Conservation (phyloP, 1,140 invertebrate species). For the Streblospio benedicti region DNA sequence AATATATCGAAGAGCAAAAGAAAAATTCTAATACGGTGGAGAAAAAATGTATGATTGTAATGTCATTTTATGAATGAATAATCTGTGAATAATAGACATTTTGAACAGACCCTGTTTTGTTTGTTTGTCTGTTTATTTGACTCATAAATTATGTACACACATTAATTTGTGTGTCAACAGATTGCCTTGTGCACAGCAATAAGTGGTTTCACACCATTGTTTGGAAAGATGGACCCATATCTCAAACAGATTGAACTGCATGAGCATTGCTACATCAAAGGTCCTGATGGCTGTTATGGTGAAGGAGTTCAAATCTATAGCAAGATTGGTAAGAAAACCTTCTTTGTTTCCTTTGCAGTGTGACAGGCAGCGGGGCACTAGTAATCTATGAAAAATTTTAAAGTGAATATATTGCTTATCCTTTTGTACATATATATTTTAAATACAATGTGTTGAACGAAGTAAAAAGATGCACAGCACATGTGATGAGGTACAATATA, state of each 20-base stretch:
- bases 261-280: conserved; percentile 42
- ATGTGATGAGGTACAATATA: no score
- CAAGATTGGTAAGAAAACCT: conserved; percentile 27
- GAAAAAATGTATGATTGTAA: no score
- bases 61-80: no score
- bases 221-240: conserved; percentile 38
- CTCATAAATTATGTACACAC: not conserved
- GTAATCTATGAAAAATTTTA: not conserved
- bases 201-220: conserved; percentile 29
- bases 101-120: no score
- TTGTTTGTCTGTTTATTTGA: no score
- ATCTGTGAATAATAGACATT: no score
- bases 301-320: conserved; percentile 34
- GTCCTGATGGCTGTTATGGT: conserved; percentile 33
- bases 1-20: no score
- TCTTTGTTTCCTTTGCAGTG: not conserved
- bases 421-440: not conserved
- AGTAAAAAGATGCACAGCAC: no score
- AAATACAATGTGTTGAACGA: not conserved
- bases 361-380: no score
- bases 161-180: conserved; percentile 14
- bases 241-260: conserved; percentile 32
- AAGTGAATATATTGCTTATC: not conserved
- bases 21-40: no score
- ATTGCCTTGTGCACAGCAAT: conserved; percentile 34